A percentile compares a stretch with the other conserved stretches of the same genome.
Conservation (phyloP, 2,888 invertebrate species). For the Eutolmus rufibarbis region DNA sequence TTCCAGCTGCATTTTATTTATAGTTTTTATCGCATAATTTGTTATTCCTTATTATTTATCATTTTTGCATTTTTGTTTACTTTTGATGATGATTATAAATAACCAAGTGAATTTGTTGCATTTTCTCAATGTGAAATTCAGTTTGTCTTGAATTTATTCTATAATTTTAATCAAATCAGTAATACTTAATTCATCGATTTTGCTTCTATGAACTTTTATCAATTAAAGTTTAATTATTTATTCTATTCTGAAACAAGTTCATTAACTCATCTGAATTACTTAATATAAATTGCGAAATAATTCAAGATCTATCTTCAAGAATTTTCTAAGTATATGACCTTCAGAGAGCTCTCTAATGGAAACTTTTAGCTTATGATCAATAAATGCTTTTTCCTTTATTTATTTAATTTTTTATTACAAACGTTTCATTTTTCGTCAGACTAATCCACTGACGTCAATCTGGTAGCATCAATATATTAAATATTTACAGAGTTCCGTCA, state of each 20-base stretch:
- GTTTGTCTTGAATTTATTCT: no score
- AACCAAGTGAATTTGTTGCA: no score
- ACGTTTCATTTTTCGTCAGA: not conserved
- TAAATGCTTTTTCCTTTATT: not conserved
- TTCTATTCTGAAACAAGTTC: no score
- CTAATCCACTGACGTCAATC: not conserved
- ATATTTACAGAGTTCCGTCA: not conserved
- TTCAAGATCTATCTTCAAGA: no score
- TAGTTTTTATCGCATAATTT: not conserved
- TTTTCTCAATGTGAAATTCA: no score
- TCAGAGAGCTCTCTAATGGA: not conserved
- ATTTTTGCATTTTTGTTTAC: not conserved
- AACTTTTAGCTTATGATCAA: not conserved
- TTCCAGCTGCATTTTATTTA: not conserved
- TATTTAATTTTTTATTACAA: not conserved
- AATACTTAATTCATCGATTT: no score
- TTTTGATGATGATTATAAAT: no score
- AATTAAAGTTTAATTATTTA: no score
- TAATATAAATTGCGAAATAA: not conserved
- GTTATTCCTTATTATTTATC: not conserved
- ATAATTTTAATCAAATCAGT: no score
- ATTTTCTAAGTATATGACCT: no score
- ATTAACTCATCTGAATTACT: not conserved
- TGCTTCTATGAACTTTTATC: no score
- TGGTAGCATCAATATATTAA: not conserved